Percentiles rank a stretch among this genome's conserved stretches.
Evolutionary conservation across 2,113 vertebrate species (phyloP).

Genomic region (Macquaria australasica): DNA sequence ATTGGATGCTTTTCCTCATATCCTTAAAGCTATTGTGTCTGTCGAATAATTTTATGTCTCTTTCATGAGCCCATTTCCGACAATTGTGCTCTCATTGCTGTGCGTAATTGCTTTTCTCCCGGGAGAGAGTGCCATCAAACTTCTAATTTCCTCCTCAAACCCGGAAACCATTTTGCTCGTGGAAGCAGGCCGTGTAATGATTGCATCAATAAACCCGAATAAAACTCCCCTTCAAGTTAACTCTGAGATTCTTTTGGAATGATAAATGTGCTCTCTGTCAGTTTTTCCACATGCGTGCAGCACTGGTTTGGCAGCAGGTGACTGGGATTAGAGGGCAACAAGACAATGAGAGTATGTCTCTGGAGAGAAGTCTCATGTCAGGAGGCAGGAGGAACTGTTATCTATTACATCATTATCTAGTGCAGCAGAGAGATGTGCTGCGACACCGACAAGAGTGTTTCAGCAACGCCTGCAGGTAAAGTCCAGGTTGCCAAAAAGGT

Average conservation of each 20-base stretch:
- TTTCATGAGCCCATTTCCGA: conserved; percentile 73
- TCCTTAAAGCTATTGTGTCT: conserved; percentile 47
- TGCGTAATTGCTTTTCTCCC: conserved; percentile 77
- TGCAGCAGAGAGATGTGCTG: conserved; percentile 51
- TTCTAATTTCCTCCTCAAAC: conserved; percentile 76
- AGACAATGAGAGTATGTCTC: conserved; percentile 63
- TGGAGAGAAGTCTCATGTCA: conserved; percentile 53
- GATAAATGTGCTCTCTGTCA: conserved; percentile 19
- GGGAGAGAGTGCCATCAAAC: conserved; percentile 78
- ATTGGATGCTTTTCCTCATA: conserved; percentile 21
- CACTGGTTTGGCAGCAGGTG: conserved; percentile 37
- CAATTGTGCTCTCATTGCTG: conserved; percentile 70
- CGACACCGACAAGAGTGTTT: conserved; percentile 28
- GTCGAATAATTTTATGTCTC: conserved; percentile 53
- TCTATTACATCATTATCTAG: conserved; percentile 64
- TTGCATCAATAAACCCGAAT: conserved; percentile 69
- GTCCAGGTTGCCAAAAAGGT: conserved; percentile 72
- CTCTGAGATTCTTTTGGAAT: background rate
- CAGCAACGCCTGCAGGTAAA: conserved; percentile 64
- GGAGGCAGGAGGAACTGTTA: conserved; percentile 55
- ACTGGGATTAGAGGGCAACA: conserved; percentile 56
- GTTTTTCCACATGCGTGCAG: conserved; percentile 7
- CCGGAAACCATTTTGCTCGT: conserved; percentile 71
- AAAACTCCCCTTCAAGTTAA: conserved; percentile 43
- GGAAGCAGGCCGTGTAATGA: conserved; percentile 66